Percentiles rank a stretch among this genome's conserved stretches.
These are phyloP conservation scores for Tangachromis dhanisi DNA, from an alignment of 2,113 vertebrate species.

Conservation along the genomic window DNA sequence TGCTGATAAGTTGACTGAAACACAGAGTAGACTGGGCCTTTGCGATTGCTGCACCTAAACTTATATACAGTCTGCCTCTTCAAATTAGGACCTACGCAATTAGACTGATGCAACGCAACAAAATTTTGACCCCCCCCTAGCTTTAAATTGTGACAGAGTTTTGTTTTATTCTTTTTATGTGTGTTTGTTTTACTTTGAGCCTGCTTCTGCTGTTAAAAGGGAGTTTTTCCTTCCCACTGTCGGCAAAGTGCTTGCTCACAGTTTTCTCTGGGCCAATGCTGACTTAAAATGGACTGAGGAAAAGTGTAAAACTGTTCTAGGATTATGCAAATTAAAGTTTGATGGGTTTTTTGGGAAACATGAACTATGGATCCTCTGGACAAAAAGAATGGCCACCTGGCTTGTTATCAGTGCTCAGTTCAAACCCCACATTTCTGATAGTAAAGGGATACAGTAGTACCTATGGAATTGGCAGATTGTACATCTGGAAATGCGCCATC, in stretches of 20 bases:
- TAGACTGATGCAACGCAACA: not conserved
- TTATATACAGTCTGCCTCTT: not conserved
- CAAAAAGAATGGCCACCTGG: not conserved
- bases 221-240: not conserved
- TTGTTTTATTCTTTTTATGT: not conserved
- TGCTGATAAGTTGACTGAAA: not conserved
- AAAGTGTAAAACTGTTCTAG: not conserved
- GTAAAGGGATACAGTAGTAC: not conserved
- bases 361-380: not conserved
- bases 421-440: not conserved
- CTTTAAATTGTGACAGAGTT: not conserved
- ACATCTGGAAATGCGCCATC: not conserved
- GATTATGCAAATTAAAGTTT: not conserved
- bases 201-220: not conserved
- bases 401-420: not conserved
- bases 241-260: not conserved
- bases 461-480: not conserved
- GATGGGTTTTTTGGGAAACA: not conserved
- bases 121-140: fast-evolving
- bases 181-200: not conserved
- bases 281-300: not conserved
- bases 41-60: not conserved
- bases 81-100: not conserved
- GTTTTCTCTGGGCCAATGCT: not conserved
- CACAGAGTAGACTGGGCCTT: not conserved